Evolutionary conservation across 2,888 invertebrate genomes (phyloP), one percentile per base, ranked within the genome.

Genomic region (Ophion ventricosus): DNA sequence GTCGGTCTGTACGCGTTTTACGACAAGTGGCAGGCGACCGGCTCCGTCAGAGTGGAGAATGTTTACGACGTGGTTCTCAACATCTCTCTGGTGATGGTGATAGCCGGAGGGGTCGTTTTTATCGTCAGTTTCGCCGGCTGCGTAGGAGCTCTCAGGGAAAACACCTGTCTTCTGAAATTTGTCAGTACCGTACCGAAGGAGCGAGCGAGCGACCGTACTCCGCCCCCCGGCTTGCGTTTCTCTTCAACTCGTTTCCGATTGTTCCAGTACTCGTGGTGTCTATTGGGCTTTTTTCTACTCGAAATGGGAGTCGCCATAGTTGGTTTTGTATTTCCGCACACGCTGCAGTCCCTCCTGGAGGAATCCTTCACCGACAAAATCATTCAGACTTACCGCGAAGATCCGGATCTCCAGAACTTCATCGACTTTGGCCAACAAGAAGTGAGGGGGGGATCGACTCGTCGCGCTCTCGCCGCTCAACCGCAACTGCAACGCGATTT

Each of bases 361-460:
- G 96, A 96, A 88, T 97, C 97, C 85, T 97, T 98, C 90, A 98
- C 98, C 0, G 98, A 98, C 91, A 96, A 98, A 91, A 97, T 98
- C 29, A 98, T 99, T 76, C 97, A 98, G 90, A 97, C 97, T 0
- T 98, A 99, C 92, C 95, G 98, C 64, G 98, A 98, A 92, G 98
- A 98, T 94, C 96, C 97, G 0, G 98, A 99, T 94, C 94, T 98
- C 78, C 97, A 98, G 93, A 98, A 98, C 94, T 96, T 98, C 87
- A 98, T 99, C 86, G 98, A 99, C 93, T 98, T 98, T 94, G 97
- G 98, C 59, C 99, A 99, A 93, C 97, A 97, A 93, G 98, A 98
- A 94, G 97, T 97, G 92, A 94, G 94, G n/a, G n/a, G n/a, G n/a
- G n/a, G n/a, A n/a, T n/a, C n/a, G n/a, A 59, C 49, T 11, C 7